These are phyloP conservation scores for Fregetta grallaria DNA, from an alignment of 2,113 vertebrate genomes.

Conservation along the genomic window DNA sequence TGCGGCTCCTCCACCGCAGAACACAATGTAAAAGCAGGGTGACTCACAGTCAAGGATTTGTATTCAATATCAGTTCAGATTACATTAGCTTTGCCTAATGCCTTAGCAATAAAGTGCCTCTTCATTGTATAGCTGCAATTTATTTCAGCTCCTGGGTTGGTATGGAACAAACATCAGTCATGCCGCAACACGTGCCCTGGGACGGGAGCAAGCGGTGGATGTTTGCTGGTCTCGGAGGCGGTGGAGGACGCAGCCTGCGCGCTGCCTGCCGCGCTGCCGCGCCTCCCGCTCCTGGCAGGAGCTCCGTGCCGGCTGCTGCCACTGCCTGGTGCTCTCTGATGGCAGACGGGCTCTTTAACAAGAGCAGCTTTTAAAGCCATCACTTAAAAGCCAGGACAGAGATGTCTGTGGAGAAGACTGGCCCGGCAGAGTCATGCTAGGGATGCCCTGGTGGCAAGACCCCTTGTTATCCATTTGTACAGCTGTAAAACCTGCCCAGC, in stretches of 20 bases:
- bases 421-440: not conserved
- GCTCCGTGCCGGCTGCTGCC: not conserved
- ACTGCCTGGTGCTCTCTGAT: fast-evolving
- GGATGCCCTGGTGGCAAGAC: not conserved
- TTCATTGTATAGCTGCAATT: slow-evolving; percentile 58
- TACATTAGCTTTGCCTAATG: slow-evolving; percentile 60
- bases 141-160: slow-evolving; percentile 32
- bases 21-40: slow-evolving; percentile 10
- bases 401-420: not conserved
- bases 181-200: not conserved
- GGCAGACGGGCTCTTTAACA: not conserved
- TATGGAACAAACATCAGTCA: slow-evolving; percentile 6
- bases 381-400: not conserved
- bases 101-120: slow-evolving; percentile 64
- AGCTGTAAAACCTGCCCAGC: fast-evolving
- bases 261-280: not conserved
- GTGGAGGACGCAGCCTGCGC: not conserved
- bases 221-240: not conserved
- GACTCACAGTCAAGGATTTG: slow-evolving; percentile 57
- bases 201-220: fast-evolving
- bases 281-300: not conserved
- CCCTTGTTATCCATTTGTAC: fast-evolving
- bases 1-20: not conserved
- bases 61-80: slow-evolving; percentile 42
- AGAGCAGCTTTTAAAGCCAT: not conserved